phyloP scores from a whole-genome alignment of 1,140 invertebrate species.

The Tetragnatha versicolor region DNA sequence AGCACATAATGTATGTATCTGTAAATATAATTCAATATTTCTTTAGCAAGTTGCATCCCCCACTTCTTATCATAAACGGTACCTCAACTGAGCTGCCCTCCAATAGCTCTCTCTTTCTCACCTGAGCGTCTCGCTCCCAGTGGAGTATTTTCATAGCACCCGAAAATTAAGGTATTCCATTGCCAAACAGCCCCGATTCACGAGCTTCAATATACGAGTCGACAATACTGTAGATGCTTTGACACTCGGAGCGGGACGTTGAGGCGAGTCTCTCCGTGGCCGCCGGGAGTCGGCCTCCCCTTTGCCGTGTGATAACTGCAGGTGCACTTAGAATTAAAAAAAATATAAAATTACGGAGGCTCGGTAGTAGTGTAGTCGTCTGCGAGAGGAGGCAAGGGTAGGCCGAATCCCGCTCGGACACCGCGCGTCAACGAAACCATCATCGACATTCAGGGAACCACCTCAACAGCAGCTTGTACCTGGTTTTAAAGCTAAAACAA shows the following conservation, averaged over 20 bases:
- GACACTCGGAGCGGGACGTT: constrained; percentile 14
- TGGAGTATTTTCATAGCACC: constrained; percentile 41
- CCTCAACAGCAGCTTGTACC: constrained; percentile 11
- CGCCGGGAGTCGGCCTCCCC: not conserved
- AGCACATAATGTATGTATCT: constrained; percentile 49
- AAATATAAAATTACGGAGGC: too few species aligned
- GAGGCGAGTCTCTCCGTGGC: constrained; percentile 2
- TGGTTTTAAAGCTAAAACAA: constrained; percentile 23
- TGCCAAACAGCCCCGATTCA: constrained; percentile 42
- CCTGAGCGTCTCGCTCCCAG: constrained; percentile 27
- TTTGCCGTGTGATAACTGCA: not conserved
- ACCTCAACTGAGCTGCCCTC: constrained; percentile 34
- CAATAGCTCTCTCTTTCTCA: not conserved
- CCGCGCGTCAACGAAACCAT: constrained; percentile 40
- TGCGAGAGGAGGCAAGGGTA: too few species aligned
- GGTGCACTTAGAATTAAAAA: not conserved
- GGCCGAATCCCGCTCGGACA: too few species aligned
- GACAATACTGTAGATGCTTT: constrained; percentile 21
- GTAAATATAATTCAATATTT: constrained; percentile 48
- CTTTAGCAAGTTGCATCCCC: constrained; percentile 42
- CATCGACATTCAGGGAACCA: constrained; percentile 47
- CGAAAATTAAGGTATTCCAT: constrained; percentile 11
- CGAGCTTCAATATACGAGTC: constrained; percentile 44
- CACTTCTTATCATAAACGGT: not conserved
- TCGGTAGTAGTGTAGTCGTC: too few species aligned